Evolutionary conservation across 2,888 invertebrate genomes (phyloP).

Genomic region (Steinernema carpocapsae): DNA sequence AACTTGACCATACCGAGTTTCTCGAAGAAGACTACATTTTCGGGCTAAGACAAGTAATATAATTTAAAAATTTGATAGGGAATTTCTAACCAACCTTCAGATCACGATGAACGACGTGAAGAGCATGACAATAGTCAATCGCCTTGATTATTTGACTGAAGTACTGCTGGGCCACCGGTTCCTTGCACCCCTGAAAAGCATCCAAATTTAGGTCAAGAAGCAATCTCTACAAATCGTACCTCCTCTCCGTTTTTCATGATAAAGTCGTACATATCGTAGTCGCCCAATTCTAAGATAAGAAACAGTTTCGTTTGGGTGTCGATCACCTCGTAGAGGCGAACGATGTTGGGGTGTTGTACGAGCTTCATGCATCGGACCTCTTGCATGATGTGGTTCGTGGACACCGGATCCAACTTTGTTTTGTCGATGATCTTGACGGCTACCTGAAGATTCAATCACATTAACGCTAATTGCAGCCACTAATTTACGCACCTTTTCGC

Average conservation of each 20-base stretch:
- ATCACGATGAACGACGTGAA: constrained; percentile 86
- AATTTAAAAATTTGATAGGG: not conserved
- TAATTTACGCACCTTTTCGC: constrained; percentile 95
- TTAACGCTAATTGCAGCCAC: constrained; percentile 67
- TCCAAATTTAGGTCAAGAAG: not conserved
- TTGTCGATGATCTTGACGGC: constrained; percentile 87
- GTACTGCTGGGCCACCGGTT: constrained; percentile 77
- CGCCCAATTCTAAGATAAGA: constrained; percentile 89
- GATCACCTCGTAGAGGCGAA: constrained; percentile 96
- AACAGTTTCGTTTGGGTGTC: constrained; percentile 92
- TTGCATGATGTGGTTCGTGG: constrained; percentile 92
- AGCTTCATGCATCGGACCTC: constrained; percentile 90
- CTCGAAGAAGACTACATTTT: constrained; percentile 99
- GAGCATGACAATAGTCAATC: constrained; percentile 93
- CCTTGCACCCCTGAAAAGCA: constrained; percentile 75
- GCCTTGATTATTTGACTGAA: constrained; percentile 95
- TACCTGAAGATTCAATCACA: constrained; percentile 68
- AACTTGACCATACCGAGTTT: constrained; percentile 93
- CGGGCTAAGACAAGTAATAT: constrained; percentile 75
- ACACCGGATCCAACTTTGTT: constrained; percentile 92
- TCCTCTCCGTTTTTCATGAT: constrained; percentile 50
- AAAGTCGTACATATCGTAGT: constrained; percentile 83
- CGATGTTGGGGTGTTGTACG: constrained; percentile 98
- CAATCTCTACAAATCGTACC: constrained; percentile 7
- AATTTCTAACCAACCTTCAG: constrained; percentile 76